Conservation (phyloP, 2,888 invertebrate genomes). For the Herminia tarsipennalis region DNA sequence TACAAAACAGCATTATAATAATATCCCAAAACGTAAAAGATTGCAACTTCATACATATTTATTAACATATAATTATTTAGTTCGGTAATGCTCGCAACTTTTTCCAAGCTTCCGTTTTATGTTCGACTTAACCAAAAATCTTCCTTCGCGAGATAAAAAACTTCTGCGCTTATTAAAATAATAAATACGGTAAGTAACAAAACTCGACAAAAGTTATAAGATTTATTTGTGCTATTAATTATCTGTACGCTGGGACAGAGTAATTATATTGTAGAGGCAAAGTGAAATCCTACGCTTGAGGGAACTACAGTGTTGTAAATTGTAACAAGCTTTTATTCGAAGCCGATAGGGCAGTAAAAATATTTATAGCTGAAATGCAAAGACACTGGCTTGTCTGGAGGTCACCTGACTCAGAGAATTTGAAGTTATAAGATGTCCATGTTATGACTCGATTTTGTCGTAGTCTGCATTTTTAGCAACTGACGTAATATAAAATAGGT, state of each 20-base stretch:
- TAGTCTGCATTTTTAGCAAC: too few species aligned
- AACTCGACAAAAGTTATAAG: slow-evolving; percentile 67
- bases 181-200: slow-evolving; percentile 63
- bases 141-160: slow-evolving; percentile 34
- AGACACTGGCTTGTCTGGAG: too few species aligned
- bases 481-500: too few species aligned
- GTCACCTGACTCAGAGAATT: neutral
- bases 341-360: neutral
- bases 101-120: slow-evolving; percentile 9
- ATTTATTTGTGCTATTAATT: slow-evolving; percentile 72
- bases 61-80: slow-evolving; percentile 15
- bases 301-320: slow-evolving; percentile 56
- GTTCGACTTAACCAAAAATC: slow-evolving; percentile 24
- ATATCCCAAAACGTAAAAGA: too few species aligned
- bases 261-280: slow-evolving; percentile 68
- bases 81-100: slow-evolving; percentile 15
- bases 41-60: neutral
- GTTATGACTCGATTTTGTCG: too few species aligned
- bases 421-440: too few species aligned
- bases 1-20: too few species aligned
- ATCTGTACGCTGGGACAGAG: slow-evolving; percentile 64
- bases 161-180: slow-evolving; percentile 54
- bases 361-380: neutral
- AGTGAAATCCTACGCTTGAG: slow-evolving; percentile 65
- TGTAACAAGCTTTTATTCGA: slow-evolving; percentile 42